Base-by-base conservation (phyloP, 2,797 vertebrate genomes). In the Lacerta bilineata region DNA sequence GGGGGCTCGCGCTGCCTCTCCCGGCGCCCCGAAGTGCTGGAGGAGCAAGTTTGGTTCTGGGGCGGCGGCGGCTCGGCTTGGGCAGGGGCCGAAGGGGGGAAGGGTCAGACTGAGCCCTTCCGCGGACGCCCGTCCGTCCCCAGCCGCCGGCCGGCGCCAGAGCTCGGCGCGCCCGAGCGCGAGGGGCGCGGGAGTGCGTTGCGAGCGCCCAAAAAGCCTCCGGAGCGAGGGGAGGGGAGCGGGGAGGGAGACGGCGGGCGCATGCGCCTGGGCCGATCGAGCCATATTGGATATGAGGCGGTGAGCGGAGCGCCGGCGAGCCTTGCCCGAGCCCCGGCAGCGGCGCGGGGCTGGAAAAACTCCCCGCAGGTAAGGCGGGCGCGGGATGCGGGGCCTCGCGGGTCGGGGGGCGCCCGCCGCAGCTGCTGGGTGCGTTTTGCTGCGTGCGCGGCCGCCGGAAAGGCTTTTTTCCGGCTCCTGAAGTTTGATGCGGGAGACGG, bases 241-340 rank as follows among this genome's bases (percentile, higher is more conserved):
- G 89, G 89, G 94, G 80, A 68, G 90, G 25, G 89, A 89, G 93
- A 93, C 93, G 94, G 93, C 95, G 95, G 95, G 96, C 95, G 95
- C 96, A 96, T 96, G 96, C 96, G 96, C 96, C 90, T 91, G 72
- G 93, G 95, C 94, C 96, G 87, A 95, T 98, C 97, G 98, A 98
- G 98, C 98, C 98, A 98, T 99, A 98, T 98, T 98, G 98, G 98
- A 98, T 55, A 98, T 97, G 98, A 98, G 98, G 97, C 98, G 97
- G 98, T 97, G 98, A 97, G 96, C 96, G 97, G 97, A 97, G 98
- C 98, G 98, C 97, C 90, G 94, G 95, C 92, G 92, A 94, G 91
- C 93, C 61, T 75, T 55, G 78, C 88, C 90, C 55, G 84, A 91
- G 91, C 91, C 91, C 87, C 91, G 89, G 91, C 74, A 81, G 91